Evolutionary conservation across 2,888 invertebrate species (phyloP).

Genomic region (Metallyticus violacea): DNA sequence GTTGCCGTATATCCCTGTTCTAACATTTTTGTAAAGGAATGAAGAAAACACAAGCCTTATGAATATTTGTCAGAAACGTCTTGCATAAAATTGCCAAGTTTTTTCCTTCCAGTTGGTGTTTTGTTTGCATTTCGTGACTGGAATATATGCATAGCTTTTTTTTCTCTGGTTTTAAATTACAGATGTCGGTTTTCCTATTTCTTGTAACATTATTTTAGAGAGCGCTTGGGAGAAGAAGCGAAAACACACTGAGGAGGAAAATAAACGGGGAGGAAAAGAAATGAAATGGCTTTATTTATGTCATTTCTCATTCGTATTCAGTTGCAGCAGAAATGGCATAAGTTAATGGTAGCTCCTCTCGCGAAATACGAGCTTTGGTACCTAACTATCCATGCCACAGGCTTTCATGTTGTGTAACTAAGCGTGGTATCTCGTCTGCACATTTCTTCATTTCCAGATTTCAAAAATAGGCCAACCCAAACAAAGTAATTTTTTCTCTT

Average conservation of each 20-base stretch:
- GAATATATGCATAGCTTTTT: slow-evolving; percentile 8
- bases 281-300: background rate
- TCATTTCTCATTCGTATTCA: background rate
- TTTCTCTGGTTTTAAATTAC: slow-evolving; percentile 22
- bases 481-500: too few species aligned
- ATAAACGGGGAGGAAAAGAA: background rate
- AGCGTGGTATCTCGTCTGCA: too few species aligned
- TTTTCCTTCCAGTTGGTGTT: background rate
- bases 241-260: background rate
- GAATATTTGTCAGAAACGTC: slow-evolving; percentile 28
- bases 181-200: background rate
- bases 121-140: slow-evolving; percentile 19
- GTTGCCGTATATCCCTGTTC: background rate
- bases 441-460: too few species aligned
- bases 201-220: background rate
- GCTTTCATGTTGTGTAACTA: too few species aligned
- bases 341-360: background rate
- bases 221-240: background rate
- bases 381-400: too few species aligned
- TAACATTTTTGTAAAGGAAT: background rate
- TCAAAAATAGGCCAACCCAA: too few species aligned
- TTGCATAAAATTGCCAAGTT: slow-evolving; percentile 20
- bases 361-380: background rate
- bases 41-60: slow-evolving; percentile 19
- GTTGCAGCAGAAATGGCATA: background rate